Percentiles rank a stretch among this genome's conserved stretches.
phyloP scores from a whole-genome alignment of 2,797 vertebrate species.

The Leptoclinus maculatus region DNA sequence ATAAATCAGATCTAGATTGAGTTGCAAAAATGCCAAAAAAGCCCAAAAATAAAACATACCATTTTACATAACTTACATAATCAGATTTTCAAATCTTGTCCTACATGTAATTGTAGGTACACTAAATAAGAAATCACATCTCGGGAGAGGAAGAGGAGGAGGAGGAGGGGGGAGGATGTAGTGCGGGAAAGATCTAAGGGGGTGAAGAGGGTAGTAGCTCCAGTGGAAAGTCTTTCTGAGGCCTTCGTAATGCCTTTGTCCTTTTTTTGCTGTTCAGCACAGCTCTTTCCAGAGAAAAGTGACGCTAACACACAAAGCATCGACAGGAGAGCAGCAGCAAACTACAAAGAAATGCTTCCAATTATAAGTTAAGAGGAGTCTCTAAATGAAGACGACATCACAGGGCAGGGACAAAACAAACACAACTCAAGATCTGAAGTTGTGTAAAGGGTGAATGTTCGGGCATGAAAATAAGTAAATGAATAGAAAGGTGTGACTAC shows the following conservation, averaged over 20 bases:
- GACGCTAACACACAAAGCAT: constrained; percentile 10
- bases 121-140: background rate
- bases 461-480: constrained; percentile 32
- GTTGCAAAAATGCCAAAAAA: background rate
- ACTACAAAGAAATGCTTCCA: constrained; percentile 38
- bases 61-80: background rate
- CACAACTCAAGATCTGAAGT: constrained; percentile 22
- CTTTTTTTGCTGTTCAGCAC: constrained; percentile 9
- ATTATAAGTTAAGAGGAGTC: constrained; percentile 32
- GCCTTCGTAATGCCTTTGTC: constrained; percentile 30
- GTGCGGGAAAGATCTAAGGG: background rate
- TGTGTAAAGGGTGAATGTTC: constrained; percentile 22
- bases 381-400: constrained; percentile 44
- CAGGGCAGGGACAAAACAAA: constrained; percentile 17
- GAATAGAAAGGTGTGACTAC: constrained; percentile 43
- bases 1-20: background rate
- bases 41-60: background rate
- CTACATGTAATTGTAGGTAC: background rate
- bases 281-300: constrained; percentile 31
- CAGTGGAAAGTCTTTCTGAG: constrained; percentile 44
- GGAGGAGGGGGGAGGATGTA: too few relatives aligned
- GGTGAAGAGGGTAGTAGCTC: constrained; percentile 1
- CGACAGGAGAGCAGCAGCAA: constrained; percentile 35
- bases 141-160: too few relatives aligned
- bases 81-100: background rate